A percentile compares a stretch with the other conserved stretches of the same genome.
Evolutionary conservation across 2,113 vertebrate species (phyloP).

Genomic region (Strix aluco): DNA sequence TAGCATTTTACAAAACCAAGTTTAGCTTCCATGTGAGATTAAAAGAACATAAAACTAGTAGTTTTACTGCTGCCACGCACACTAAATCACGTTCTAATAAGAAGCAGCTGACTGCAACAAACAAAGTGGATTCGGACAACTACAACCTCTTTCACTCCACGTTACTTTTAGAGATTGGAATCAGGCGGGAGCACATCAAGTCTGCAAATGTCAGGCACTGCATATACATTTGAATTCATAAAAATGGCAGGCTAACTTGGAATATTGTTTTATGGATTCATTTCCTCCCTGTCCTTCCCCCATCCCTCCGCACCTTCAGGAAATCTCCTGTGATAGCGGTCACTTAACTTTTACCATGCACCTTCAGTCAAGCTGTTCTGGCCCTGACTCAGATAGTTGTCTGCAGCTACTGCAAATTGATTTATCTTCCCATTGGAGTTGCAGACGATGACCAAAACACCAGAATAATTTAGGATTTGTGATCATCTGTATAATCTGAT

Average conservation of each 20-base stretch:
- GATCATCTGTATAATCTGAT: neutral
- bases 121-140: neutral
- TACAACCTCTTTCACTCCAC: neutral
- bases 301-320: neutral
- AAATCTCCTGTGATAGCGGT: conserved; percentile 33
- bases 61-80: conserved; percentile 47
- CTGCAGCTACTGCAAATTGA: conserved; percentile 47
- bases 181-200: neutral
- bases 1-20: conserved; percentile 56
- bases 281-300: neutral
- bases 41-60: conserved; percentile 60
- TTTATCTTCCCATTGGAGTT: conserved; percentile 41
- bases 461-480: conserved; percentile 44
- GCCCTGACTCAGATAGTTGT: conserved; percentile 31
- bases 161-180: neutral
- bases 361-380: conserved; percentile 27
- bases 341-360: neutral
- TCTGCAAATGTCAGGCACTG: neutral
- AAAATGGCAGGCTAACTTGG: neutral
- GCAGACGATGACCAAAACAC: conserved; percentile 55
- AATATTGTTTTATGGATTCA: conserved; percentile 3
- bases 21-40: conserved; percentile 54
- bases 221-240: neutral
- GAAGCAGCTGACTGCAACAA: conserved; percentile 57
- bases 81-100: conserved; percentile 30